Conservation (phyloP, 2,888 invertebrate species). For the Monopis laevigella region DNA sequence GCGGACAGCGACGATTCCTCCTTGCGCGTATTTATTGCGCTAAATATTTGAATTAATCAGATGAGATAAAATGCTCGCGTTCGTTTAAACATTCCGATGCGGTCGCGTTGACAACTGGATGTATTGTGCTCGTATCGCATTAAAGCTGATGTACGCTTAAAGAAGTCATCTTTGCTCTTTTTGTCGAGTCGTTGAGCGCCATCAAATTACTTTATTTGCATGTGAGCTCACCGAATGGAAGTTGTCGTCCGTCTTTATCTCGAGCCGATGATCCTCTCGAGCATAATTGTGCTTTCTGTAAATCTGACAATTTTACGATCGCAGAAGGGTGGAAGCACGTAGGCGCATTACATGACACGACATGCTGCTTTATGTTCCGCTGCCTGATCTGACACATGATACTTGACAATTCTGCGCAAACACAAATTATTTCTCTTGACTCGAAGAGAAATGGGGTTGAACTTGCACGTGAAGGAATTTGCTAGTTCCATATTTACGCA, state of each 20-base stretch:
- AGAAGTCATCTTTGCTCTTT: conserved; percentile 40
- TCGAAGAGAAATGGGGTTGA: conserved; percentile 42
- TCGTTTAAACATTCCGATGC: conserved; percentile 60
- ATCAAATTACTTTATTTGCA: conserved; percentile 4
- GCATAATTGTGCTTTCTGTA: no score
- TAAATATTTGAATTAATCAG: conserved; percentile 67
- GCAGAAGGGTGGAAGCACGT: conserved; percentile 33
- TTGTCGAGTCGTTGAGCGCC: conserved; percentile 20
- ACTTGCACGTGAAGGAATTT: conserved; percentile 50
- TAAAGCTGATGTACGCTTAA: conserved; percentile 42
- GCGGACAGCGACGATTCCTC: conserved; percentile 8
- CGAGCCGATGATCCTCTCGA: no score
- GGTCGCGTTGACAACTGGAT: conserved; percentile 62
- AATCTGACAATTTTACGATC: conserved; percentile 49
- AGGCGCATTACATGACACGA: conserved; percentile 33
- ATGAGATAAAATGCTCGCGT: conserved; percentile 61
- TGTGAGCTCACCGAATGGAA: no score
- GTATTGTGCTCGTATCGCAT: conserved; percentile 52
- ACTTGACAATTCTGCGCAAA: conserved; percentile 42
- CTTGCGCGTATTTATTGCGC: conserved; percentile 55
- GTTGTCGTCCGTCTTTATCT: no score
- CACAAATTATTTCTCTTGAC: conserved; percentile 45
- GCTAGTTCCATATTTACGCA: no score
- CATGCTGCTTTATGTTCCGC: conserved; percentile 55
- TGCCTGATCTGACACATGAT: conserved; percentile 49